A percentile compares a stretch with the other conserved stretches of the same genome.
These are phyloP conservation scores for Carcinoscorpius rotundicauda DNA, from an alignment of 1,140 invertebrate species.

Conservation along the genomic window DNA sequence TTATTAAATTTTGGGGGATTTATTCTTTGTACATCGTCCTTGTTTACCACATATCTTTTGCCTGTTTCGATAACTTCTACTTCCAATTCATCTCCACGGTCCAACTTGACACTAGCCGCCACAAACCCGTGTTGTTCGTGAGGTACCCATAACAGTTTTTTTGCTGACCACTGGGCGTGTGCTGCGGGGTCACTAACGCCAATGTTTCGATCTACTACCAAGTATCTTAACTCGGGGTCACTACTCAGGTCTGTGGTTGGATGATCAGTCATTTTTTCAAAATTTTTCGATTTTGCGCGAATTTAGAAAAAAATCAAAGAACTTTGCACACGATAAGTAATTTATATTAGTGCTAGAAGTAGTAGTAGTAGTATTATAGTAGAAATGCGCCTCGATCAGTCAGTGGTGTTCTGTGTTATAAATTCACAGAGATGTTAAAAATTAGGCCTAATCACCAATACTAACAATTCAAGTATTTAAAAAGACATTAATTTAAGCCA, in stretches of 20 bases:
- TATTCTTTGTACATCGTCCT: constrained; percentile 99
- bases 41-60: constrained; percentile 70
- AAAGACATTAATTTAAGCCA: no score
- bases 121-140: constrained; percentile 94
- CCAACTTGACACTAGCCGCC: constrained; percentile 84
- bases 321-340: no score
- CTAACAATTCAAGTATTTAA: no score
- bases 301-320: no score
- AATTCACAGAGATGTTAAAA: no score
- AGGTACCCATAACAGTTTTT: constrained; percentile 97
- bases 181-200: constrained; percentile 85
- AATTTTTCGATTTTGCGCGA: no score
- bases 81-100: constrained; percentile 89
- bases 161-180: constrained; percentile 98
- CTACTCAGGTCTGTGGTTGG: constrained; percentile 23
- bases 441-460: no score
- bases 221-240: constrained; percentile 53
- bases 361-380: no score
- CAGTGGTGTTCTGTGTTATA: no score
- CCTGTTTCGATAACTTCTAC: constrained; percentile 94
- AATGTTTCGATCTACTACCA: constrained; percentile 83
- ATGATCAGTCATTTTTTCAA: constrained; percentile 32
- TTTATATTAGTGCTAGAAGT: no score
- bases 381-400: no score
- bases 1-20: constrained; percentile 99